Base-by-base conservation (phyloP, 1,140 invertebrate species). In the Drosophila orosa region DNA sequence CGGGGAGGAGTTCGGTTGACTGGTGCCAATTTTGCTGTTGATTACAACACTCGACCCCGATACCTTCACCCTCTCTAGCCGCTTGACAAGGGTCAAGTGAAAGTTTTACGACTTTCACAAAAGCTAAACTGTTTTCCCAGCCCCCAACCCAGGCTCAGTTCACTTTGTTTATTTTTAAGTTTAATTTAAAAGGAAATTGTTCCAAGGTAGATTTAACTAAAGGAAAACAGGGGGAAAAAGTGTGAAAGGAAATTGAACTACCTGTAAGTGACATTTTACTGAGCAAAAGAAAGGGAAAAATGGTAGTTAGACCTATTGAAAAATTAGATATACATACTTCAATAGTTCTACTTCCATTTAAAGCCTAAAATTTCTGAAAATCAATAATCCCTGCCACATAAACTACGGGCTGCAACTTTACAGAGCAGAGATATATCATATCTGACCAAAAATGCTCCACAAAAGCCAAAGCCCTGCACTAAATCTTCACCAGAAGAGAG, bases 1-100 rank as follows among this genome's bases (percentile, higher is more conserved):
- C 15, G 31, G 63, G 65, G 15, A 37, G 73, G 54, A 17, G 45
- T 19, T 75, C 27, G 24, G 52, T 45, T 65, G 81, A 85, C 83
- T 74, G 83, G 79, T 86, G 82, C 79, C 82, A 86, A 86, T 86
- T 86, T 87, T 79, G 50, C 74, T 72, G 75, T 87, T 86, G 83
- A 86, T 87, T 87, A 79, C 75, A 75, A 71, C 80, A 80, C 73
- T 75, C 58, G 44, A 35, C 52, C 66, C 47, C 40, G 50, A 24
- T 80, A 82, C 80, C 79, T 63, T 74, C 24, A 44, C 33, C 24
- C 47, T 37, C 40, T 19, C 40, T 7, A 15, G 45, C 33, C 22
- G 35, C 50, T 40, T 80, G 82, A 86, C 84, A 87, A 86, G 82
- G 82, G 82, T 86, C 82, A 86, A 87, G 60, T 76, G 79, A 86